Evolutionary conservation across 2,797 vertebrate genomes (phyloP).

Genomic region (Melanotaenia trifasciata): DNA sequence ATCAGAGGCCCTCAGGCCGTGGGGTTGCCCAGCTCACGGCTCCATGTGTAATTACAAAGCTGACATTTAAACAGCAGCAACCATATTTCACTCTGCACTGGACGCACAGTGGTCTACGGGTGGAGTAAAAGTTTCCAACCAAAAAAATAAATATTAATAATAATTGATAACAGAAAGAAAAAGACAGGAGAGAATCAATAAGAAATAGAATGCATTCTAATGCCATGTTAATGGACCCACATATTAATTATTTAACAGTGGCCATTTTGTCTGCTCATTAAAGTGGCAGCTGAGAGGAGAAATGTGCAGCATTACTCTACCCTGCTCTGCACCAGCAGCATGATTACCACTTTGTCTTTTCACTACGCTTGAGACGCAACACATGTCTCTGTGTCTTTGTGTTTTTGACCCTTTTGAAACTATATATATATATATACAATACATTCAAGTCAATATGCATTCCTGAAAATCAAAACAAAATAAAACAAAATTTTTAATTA

Average conservation of each 20-base stretch:
- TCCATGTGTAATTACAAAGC: conserved; percentile 83
- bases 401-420: conserved; percentile 22
- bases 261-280: conserved; percentile 88
- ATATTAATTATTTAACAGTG: conserved; percentile 88
- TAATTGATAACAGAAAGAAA: conserved; percentile 36
- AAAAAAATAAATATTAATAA: conserved; percentile 43
- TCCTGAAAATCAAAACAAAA: no score
- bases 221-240: conserved; percentile 87
- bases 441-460: background rate
- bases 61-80: conserved; percentile 85
- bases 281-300: conserved; percentile 84
- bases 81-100: conserved; percentile 78
- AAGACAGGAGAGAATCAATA: conserved; percentile 72
- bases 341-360: conserved; percentile 66
- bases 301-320: conserved; percentile 77
- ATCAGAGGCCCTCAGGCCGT: conserved; percentile 73
- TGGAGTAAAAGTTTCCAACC: conserved; percentile 79
- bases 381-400: conserved; percentile 26
- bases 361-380: conserved; percentile 29
- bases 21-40: conserved; percentile 71
- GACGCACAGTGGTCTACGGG: conserved; percentile 71
- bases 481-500: no score
- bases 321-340: conserved; percentile 63
- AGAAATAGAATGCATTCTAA: conserved; percentile 87
- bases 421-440: no score